These are phyloP conservation scores for Galerucella nymphaeae DNA, from an alignment of 2,888 invertebrate genomes.

Conservation along the genomic window DNA sequence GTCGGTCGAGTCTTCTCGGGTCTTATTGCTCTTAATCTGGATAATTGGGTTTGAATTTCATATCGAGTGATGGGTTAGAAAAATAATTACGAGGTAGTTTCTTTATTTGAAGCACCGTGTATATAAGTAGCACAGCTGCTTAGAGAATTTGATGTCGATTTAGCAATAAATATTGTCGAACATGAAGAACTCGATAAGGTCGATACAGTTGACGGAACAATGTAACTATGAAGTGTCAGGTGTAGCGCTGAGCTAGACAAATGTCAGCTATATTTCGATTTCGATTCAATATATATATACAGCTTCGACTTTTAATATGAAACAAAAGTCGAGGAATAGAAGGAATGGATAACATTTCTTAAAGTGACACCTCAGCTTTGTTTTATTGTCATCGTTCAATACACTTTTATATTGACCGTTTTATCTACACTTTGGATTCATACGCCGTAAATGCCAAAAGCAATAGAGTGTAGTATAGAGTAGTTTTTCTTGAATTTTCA, in stretches of 20 bases:
- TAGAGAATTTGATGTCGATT: conserved; percentile 3
- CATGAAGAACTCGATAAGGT: conserved; percentile 29
- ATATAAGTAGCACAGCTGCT: conserved; percentile 8
- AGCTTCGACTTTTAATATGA: conserved; percentile 52
- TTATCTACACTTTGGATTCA: background rate
- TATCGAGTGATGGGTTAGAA: conserved; percentile 12
- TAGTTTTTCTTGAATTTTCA: too few relatives aligned
- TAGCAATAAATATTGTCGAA: conserved; percentile 23
- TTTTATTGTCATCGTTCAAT: conserved; percentile 36
- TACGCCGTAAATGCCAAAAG: background rate
- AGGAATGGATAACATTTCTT: conserved; percentile 35
- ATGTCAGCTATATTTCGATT: conserved; percentile 57
- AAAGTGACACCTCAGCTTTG: conserved; percentile 48
- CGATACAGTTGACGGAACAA: conserved; percentile 57
- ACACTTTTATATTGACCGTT: conserved; percentile 20
- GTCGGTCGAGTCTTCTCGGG: conserved; percentile 20
- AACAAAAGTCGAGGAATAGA: conserved; percentile 38
- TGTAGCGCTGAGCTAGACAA: conserved; percentile 55
- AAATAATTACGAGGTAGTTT: conserved; percentile 1
- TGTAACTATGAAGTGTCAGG: conserved; percentile 58
- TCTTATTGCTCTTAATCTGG: conserved; percentile 39
- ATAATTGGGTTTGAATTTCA: conserved; percentile 44
- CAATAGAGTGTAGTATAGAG: too few relatives aligned
- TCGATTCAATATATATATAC: conserved; percentile 50
- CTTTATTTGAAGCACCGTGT: background rate